phyloP scores from a whole-genome alignment of 1,140 invertebrate genomes.

The Leptonema lineaticorne region DNA sequence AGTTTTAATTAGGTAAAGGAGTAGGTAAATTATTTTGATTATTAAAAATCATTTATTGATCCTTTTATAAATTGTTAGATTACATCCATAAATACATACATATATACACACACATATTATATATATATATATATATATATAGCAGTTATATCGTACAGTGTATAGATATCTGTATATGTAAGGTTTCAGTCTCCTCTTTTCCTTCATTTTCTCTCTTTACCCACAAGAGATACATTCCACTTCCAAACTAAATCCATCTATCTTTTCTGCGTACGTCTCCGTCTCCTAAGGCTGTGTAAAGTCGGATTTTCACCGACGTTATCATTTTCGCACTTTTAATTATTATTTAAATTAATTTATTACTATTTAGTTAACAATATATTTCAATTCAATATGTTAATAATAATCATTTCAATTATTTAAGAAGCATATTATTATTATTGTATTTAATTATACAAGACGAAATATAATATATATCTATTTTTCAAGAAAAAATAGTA shows the following conservation, averaged over 20 bases:
- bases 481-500: too few relatives aligned
- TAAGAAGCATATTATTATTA: too few relatives aligned
- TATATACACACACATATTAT: neutral
- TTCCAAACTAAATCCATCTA: constrained; percentile 39
- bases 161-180: neutral
- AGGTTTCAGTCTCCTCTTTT: constrained; percentile 15
- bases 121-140: constrained; percentile 1
- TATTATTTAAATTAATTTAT: too few relatives aligned
- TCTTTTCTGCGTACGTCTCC: constrained; percentile 34
- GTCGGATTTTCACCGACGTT: constrained; percentile 9
- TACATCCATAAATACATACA: neutral
- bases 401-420: too few relatives aligned
- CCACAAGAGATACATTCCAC: constrained; percentile 37
- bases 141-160: neutral
- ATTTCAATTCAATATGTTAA: too few relatives aligned
- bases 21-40: too few relatives aligned
- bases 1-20: too few relatives aligned
- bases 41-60: neutral
- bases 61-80: neutral
- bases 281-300: constrained; percentile 30
- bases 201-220: constrained; percentile 29
- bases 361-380: too few relatives aligned
- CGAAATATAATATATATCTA: too few relatives aligned
- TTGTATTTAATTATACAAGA: too few relatives aligned
- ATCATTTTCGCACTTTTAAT: too few relatives aligned